These are phyloP conservation scores for Coenobita brevimanus DNA, from an alignment of 1,140 invertebrate genomes.

Conservation along the genomic window DNA sequence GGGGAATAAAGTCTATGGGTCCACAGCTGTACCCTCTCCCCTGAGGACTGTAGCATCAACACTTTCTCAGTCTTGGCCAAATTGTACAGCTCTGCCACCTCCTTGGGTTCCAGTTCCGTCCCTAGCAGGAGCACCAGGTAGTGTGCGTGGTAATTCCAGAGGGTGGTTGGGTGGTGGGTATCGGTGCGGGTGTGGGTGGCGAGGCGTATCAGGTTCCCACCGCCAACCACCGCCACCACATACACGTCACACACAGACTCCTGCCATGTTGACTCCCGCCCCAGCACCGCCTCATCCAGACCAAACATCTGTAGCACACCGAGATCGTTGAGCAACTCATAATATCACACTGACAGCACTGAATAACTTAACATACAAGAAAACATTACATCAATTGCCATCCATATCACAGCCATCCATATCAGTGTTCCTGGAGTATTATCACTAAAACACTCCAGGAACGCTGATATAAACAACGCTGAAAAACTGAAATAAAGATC, in stretches of 20 bases:
- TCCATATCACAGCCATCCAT: too few relatives aligned
- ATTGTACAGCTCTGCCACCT: constrained; percentile 33
- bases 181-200: constrained; percentile 23
- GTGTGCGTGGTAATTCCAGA: constrained; percentile 59
- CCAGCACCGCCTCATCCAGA: background rate
- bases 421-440: too few relatives aligned
- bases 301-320: constrained; percentile 16
- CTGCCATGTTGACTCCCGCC: constrained; percentile 21
- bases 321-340: too few relatives aligned
- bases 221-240: constrained; percentile 25
- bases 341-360: too few relatives aligned
- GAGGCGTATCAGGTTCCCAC: constrained; percentile 21
- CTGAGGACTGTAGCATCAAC: constrained; percentile 31
- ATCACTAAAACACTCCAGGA: too few relatives aligned
- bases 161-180: background rate
- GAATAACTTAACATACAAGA: too few relatives aligned
- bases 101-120: background rate
- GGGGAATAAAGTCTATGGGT: constrained; percentile 29
- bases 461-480: too few relatives aligned
- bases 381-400: too few relatives aligned
- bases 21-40: constrained; percentile 26
- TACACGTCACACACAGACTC: constrained; percentile 39
- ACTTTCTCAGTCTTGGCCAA: constrained; percentile 45
- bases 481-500: too few relatives aligned
- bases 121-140: constrained; percentile 46